Percentiles rank a stretch among this genome's conserved stretches.
phyloP scores from a whole-genome alignment of 2,113 vertebrate species.

The Ageneiosus marmoratus region DNA sequence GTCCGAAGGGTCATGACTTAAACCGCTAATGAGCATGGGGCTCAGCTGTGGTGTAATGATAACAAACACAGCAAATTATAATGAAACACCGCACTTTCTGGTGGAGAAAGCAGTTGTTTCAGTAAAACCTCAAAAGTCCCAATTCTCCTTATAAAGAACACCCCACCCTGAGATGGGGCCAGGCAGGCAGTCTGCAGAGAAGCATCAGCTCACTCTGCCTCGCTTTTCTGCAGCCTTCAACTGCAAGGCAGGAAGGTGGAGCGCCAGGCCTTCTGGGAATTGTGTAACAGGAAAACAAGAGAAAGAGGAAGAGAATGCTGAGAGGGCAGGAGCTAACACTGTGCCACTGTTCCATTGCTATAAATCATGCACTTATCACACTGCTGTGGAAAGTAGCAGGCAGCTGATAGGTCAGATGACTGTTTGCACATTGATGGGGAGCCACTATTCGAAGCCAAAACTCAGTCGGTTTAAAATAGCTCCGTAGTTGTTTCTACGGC shows the following conservation, averaged over 20 bases:
- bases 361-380: constrained; percentile 36
- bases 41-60: constrained; percentile 28
- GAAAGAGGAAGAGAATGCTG: neutral
- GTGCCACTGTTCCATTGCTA: constrained; percentile 13
- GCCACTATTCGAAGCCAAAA: constrained; percentile 4
- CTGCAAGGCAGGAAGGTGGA: constrained; percentile 60
- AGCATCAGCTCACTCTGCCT: constrained; percentile 66
- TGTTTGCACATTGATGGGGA: neutral
- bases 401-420: neutral
- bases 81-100: constrained; percentile 13
- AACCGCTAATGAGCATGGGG: constrained; percentile 31
- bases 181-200: constrained; percentile 33
- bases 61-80: constrained; percentile 45
- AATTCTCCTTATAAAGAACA: constrained; percentile 35
- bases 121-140: constrained; percentile 33
- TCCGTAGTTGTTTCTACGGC: neutral
- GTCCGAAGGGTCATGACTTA: constrained; percentile 36
- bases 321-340: constrained; percentile 34
- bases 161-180: constrained; percentile 49
- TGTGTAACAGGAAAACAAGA: constrained; percentile 15
- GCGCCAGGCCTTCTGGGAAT: constrained; percentile 40
- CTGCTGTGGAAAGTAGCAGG: constrained; percentile 27
- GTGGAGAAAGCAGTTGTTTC: constrained; percentile 36
- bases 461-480: neutral
- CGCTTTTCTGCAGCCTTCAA: constrained; percentile 43